Percentiles rank a stretch among this genome's conserved stretches.
phyloP scores from a whole-genome alignment of 2,113 vertebrate genomes.

The Ranitomeya variabilis region DNA sequence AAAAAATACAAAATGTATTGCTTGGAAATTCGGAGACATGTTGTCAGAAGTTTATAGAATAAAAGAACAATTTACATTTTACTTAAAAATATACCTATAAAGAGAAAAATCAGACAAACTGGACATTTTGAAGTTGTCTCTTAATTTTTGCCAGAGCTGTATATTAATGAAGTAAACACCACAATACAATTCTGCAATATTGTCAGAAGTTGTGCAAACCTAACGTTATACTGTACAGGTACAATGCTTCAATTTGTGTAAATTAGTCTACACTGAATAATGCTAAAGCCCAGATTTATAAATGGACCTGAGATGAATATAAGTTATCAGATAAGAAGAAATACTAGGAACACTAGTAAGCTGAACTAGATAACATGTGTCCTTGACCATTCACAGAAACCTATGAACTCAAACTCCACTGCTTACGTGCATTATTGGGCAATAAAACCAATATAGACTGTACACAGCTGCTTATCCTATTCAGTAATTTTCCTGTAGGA shows the following conservation, averaged over 20 bases:
- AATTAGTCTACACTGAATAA: not conserved
- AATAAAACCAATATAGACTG: conserved; percentile 52
- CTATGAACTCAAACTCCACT: conserved; percentile 36
- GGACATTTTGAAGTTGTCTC: too few species aligned
- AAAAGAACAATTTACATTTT: too few species aligned
- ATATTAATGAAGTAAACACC: not conserved
- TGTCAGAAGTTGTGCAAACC: not conserved
- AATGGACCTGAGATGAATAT: conserved; percentile 22
- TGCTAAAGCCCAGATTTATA: conserved; percentile 12
- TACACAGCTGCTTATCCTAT: conserved; percentile 11
- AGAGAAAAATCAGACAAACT: too few species aligned
- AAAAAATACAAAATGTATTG: too few species aligned
- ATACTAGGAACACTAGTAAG: conserved; percentile 42
- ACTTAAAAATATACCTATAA: too few species aligned
- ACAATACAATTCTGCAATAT: not conserved
- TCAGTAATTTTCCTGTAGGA: conserved; percentile 3
- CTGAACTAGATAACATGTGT: conserved; percentile 35
- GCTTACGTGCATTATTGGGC: conserved; percentile 53
- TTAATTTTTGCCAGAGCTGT: too few species aligned
- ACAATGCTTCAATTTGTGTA: not conserved
- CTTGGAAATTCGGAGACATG: too few species aligned
- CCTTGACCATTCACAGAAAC: conserved; percentile 49
- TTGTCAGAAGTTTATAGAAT: too few species aligned
- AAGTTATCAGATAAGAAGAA: conserved; percentile 45
- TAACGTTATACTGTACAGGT: not conserved